Base-by-base conservation (phyloP, 1,140 invertebrate species). In the Himalopsyche phryganea region DNA sequence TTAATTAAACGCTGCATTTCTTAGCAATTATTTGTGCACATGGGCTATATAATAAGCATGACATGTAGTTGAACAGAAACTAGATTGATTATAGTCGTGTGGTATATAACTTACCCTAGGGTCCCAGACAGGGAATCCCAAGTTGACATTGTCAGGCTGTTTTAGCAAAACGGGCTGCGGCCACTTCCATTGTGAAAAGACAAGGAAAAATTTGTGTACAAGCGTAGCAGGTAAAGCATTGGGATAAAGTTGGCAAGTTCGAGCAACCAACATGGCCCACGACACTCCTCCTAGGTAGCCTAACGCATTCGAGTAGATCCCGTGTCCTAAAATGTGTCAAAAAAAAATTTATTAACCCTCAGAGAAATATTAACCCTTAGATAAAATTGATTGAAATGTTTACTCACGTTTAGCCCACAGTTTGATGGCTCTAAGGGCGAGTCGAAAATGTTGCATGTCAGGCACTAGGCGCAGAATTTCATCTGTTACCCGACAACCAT, bases 221-320 rank as follows among this genome's bases (percentile, higher is more conserved):
- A 99, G 76, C 5, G 93, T 97, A 0, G 96, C 88, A 6, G 97
- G 90, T 44, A 90, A 83, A 0, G 97, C 96, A 79, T 98, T 97
- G 1, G 98, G 98, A 80, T 99, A 99, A 2, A 99, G 79, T 74
- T 99, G 98, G 75, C 97, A 99, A 0, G 94, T 97, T 63, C 97
- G 80, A 0, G 98, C 98, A 0, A 99, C 96, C 20, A 99, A 73
- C 92, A 99, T 99, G 17, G 98, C 97, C 98, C 98, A 99, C 0
- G 95, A 98, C 18, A 99, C 96, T 56, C 98, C 98, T 49, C 98
- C 98, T 44, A 99, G 83, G 72, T 98, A 99, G 15, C 98, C 98
- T 60, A 99, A 77, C 0, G 91, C 91, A 81, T 99, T 99, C 42
- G 95, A 98, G 78, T 99, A 99, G 54, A 99, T 95, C 35, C 96